phyloP scores from a whole-genome alignment of 2,113 vertebrate genomes.

The Peromyscus polionotus region DNA sequence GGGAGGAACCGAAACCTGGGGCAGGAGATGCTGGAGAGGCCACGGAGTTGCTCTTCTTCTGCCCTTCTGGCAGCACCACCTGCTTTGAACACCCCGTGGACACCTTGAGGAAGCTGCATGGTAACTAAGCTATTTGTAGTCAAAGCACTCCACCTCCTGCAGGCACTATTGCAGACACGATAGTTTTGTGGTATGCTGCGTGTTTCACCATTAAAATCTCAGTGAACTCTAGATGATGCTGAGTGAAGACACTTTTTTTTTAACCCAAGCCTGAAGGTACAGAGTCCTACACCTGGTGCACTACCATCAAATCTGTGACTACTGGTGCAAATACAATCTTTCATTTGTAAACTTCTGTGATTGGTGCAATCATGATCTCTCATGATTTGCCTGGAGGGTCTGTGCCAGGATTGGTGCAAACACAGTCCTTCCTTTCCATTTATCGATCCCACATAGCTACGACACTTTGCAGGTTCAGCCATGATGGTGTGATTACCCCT shows the following conservation, averaged over 20 bases:
- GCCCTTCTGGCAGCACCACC: too few relatives aligned
- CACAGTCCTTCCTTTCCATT: background rate
- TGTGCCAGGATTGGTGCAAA: background rate
- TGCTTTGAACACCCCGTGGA: background rate
- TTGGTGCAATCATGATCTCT: background rate
- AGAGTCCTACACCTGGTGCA: background rate
- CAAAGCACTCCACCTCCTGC: background rate
- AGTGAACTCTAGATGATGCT: background rate
- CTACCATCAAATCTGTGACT: background rate
- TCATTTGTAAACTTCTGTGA: background rate
- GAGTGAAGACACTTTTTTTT: background rate
- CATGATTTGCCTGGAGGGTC: background rate
- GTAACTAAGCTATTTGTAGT: background rate
- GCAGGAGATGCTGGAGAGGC: background rate
- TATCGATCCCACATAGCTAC: background rate
- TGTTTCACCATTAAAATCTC: background rate
- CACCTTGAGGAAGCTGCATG: background rate
- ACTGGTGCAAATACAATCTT: background rate
- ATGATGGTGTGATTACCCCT: too few relatives aligned
- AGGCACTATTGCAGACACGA: background rate
- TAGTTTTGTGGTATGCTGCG: background rate
- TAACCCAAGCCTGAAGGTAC: background rate
- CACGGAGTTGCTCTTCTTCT: background rate
- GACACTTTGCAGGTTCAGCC: background rate
- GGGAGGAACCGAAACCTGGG: background rate